Evolutionary conservation across 2,888 invertebrate species (phyloP).

Genomic region (Desoria tigrina): DNA sequence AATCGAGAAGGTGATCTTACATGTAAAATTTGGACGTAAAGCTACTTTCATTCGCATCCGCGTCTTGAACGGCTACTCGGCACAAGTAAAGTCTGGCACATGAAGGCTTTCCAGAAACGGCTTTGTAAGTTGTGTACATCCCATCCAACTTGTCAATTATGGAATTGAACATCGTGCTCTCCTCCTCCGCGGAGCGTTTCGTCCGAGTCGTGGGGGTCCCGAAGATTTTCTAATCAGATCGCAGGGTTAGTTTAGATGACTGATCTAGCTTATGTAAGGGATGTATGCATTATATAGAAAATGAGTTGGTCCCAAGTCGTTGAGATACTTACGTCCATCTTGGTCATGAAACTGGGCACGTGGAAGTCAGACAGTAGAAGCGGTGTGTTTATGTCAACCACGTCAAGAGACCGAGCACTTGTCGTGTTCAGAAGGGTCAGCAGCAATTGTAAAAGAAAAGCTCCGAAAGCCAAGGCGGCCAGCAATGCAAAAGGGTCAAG

Average conservation of each 20-base stretch:
- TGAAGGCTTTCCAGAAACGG: constrained; percentile 44
- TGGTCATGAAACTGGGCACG: constrained; percentile 50
- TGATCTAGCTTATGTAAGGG: constrained; percentile 1
- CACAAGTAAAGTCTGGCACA: constrained; percentile 52
- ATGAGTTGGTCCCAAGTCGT: background rate
- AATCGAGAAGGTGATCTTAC: constrained; percentile 34
- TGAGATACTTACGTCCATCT: constrained; percentile 51
- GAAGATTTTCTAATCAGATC: constrained; percentile 48
- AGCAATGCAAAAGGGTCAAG: constrained; percentile 53
- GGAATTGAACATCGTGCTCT: constrained; percentile 44
- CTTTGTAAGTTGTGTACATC: constrained; percentile 48
- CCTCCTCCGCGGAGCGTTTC: constrained; percentile 38
- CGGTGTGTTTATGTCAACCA: constrained; percentile 52
- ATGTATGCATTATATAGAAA: background rate
- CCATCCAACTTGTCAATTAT: constrained; percentile 51
- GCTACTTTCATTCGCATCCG: constrained; percentile 37
- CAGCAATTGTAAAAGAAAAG: constrained; percentile 52
- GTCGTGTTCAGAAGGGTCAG: constrained; percentile 49
- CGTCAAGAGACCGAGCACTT: constrained; percentile 52
- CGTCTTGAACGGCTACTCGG: constrained; percentile 48
- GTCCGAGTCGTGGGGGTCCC: constrained; percentile 52
- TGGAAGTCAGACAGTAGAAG: constrained; percentile 53
- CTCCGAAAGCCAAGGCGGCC: constrained; percentile 53
- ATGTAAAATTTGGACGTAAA: constrained; percentile 47
- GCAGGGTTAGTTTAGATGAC: constrained; percentile 1